phyloP scores from a whole-genome alignment of 2,113 vertebrate genomes.

The Prolemur simus region DNA sequence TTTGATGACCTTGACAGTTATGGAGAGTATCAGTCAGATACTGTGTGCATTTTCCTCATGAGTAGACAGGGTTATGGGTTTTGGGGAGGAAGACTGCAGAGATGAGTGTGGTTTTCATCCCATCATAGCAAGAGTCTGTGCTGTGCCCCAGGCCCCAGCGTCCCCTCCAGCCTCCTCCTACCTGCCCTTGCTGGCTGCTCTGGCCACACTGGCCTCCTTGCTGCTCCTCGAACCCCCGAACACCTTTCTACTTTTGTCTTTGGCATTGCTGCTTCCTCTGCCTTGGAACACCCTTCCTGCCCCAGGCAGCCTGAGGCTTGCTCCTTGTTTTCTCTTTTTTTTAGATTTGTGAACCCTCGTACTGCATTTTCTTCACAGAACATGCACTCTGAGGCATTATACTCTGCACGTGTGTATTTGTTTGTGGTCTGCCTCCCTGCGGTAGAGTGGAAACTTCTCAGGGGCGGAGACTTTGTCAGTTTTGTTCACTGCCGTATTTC shows the following conservation, averaged over 20 bases:
- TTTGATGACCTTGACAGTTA: not conserved
- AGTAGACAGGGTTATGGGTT: not conserved
- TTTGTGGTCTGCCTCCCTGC: not conserved
- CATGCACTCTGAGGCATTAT: rapidly evolving
- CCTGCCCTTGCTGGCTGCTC: too few relatives aligned
- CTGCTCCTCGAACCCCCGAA: not conserved
- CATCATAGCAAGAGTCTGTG: rapidly evolving
- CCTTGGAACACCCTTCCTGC: rapidly evolving
- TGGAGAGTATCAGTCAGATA: not conserved
- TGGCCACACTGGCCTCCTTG: not conserved
- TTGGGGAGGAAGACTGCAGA: not conserved
- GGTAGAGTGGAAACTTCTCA: not conserved
- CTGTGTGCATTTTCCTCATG: not conserved
- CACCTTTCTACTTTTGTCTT: not conserved
- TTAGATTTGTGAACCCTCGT: not conserved
- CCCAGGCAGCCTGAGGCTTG: not conserved
- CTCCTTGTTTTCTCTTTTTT: not conserved
- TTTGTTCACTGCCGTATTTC: not conserved
- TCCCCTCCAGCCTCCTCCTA: not conserved
- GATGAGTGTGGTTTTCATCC: not conserved
- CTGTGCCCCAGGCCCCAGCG: not conserved
- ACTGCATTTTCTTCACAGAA: not conserved
- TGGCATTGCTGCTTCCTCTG: not conserved
- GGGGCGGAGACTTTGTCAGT: not conserved
- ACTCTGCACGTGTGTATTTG: not conserved